Evolutionary conservation across 2,888 invertebrate genomes (phyloP).

Genomic region (Scaptodrosophila latifasciaeformis): DNA sequence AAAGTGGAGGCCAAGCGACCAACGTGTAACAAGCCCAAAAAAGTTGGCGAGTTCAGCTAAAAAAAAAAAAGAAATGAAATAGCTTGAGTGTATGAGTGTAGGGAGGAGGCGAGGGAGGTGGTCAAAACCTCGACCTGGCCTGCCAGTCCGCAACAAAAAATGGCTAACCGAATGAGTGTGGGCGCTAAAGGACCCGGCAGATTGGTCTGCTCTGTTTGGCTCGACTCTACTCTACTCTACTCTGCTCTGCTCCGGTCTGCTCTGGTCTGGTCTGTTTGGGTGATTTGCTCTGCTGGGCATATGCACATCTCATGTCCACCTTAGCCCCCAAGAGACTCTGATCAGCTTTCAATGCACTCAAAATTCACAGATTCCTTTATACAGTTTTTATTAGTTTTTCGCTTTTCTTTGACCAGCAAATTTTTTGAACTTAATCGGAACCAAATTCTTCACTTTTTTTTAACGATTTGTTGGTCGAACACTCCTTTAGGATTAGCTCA

Average conservation of each 20-base stretch:
- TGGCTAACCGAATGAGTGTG: constrained; percentile 65
- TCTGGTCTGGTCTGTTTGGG: constrained; percentile 4
- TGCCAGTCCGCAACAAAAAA: constrained; percentile 40
- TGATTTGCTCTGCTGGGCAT: neutral
- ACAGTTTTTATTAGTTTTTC: neutral
- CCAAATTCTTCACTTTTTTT: no score
- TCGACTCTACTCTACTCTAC: constrained; percentile 2
- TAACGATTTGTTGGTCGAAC: no score
- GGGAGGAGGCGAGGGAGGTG: constrained; percentile 29
- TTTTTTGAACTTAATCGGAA: no score
- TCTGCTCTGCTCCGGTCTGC: constrained; percentile 6
- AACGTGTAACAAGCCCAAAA: constrained; percentile 58
- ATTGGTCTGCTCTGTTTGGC: constrained; percentile 4
- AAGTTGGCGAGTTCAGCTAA: constrained; percentile 11
- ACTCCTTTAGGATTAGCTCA: no score
- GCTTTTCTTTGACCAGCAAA: neutral
- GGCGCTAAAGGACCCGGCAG: constrained; percentile 39
- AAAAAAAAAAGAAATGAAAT: constrained; percentile 15
- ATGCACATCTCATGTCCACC: neutral
- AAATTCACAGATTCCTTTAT: neutral
- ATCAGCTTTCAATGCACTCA: neutral
- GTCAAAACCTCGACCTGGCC: constrained; percentile 27
- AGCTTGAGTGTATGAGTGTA: constrained; percentile 32
- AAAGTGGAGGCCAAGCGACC: constrained; percentile 72
- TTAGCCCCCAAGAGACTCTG: neutral